A percentile compares a stretch with the other conserved stretches of the same genome.
These are phyloP conservation scores for Melanophora roralis DNA, from an alignment of 2,888 invertebrate genomes.

Conservation along the genomic window DNA sequence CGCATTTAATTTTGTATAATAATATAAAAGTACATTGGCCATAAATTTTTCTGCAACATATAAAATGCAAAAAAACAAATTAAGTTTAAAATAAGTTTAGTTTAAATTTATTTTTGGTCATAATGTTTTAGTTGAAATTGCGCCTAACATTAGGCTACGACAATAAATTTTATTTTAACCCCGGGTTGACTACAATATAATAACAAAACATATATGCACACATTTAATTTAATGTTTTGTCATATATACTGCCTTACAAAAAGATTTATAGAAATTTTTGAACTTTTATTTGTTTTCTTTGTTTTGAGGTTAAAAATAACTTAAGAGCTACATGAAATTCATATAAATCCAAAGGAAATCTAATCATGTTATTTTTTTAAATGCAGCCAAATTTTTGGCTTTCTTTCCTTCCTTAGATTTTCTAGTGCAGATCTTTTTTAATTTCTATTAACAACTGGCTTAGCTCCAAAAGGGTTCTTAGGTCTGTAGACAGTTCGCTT, in stretches of 20 bases:
- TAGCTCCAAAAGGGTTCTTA: constrained; percentile 53
- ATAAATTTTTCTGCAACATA: constrained; percentile 40
- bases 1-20: constrained; percentile 36
- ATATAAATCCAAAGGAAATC: constrained; percentile 1
- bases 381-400: constrained; percentile 11
- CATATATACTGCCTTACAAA: constrained; percentile 1
- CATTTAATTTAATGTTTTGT: constrained; percentile 21
- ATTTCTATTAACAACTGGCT: constrained; percentile 42
- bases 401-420: background rate
- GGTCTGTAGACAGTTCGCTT: constrained; percentile 54
- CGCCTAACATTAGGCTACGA: constrained; percentile 30
- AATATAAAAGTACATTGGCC: constrained; percentile 35
- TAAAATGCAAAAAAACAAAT: background rate
- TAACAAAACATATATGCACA: constrained; percentile 4
- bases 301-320: constrained; percentile 46
- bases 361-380: constrained; percentile 1
- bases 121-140: constrained; percentile 17
- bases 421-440: background rate
- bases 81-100: constrained; percentile 26
- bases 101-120: constrained; percentile 23
- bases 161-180: constrained; percentile 31
- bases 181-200: background rate
- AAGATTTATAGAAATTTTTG: background rate
- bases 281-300: background rate
- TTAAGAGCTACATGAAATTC: background rate